Evolutionary conservation across 2,113 vertebrate species (phyloP).

Genomic region (Datnioides undecimradiatus): DNA sequence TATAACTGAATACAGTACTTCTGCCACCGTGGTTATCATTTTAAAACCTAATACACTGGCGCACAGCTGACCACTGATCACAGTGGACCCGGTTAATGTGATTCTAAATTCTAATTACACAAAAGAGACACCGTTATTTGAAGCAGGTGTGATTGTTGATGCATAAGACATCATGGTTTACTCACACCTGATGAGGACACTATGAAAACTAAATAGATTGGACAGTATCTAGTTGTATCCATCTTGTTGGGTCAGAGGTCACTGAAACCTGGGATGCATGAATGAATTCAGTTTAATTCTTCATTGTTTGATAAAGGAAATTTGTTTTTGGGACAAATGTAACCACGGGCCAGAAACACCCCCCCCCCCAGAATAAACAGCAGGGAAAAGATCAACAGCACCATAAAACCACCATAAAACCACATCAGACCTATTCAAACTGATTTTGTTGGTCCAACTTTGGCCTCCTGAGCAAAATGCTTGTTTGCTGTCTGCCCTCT

Average conservation of each 20-base stretch:
- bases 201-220: neutral
- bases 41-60: too few species aligned
- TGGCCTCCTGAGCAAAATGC: too few species aligned
- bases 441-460: neutral
- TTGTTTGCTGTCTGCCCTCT: neutral
- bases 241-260: constrained; percentile 1
- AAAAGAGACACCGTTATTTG: neutral
- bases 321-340: neutral
- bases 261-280: neutral
- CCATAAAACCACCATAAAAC: neutral
- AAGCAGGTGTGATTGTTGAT: neutral
- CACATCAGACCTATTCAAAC: neutral
- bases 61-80: neutral
- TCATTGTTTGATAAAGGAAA: too few species aligned
- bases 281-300: neutral
- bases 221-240: neutral
- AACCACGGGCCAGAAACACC: neutral
- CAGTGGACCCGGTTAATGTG: neutral
- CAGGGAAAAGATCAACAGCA: neutral
- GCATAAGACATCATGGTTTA: neutral
- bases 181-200: too few species aligned
- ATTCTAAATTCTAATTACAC: neutral
- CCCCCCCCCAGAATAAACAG: neutral
- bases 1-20: too few species aligned
- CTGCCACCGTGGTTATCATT: too few species aligned